Evolutionary conservation across 1,140 invertebrate species (phyloP), one percentile per base, ranked within the genome.

Genomic region (Wiebesia pumilae): DNA sequence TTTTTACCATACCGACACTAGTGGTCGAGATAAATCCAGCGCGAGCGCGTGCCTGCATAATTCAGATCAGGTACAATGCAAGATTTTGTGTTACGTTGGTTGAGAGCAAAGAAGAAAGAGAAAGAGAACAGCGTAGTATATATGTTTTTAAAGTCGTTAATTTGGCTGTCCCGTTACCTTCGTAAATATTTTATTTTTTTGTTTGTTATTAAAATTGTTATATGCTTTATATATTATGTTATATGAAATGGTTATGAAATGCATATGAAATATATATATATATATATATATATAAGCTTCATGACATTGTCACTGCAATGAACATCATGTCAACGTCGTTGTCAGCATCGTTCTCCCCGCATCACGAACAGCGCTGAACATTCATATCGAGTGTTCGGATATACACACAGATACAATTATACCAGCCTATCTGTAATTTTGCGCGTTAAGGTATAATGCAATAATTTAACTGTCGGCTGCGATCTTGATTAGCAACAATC

Each of bases 81-180:
- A n/a, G 90, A 90, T 91, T 88, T 92, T 90, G 79, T 73, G 43
- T 92, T 92, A 91, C 90, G 81, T 88, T 83, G 83, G 81, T 71
- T 79, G 78, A 21, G 65, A 62, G n/a, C 7, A 82, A 79, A 84
- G 75, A 87, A 83, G 75, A 87, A 38, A 81, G 77, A 85, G 30
- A 82, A 83, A 62, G 87, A 79, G 87, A 47, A n/a, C 0, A 40
- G 21, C 35, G 14, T 40, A 6, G 69, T n/a, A 65, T 73, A 87
- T 84, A 81, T 82, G 67, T 83, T 90, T 88, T 89, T 87, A 88
- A 88, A 90, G 90, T 90, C 87, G 87, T 43, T 0, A 40, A 4
- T 24, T 73, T 73, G 35, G 19, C 21, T n/a, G 33, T 71, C 78
- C 27, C 33, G 30, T 38, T 24, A 40, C 16, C 21, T 43, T 38